Percentiles rank a stretch among this genome's conserved stretches.
Conservation (phyloP, 2,113 vertebrate genomes). For the Epinephelus fuscoguttatus region DNA sequence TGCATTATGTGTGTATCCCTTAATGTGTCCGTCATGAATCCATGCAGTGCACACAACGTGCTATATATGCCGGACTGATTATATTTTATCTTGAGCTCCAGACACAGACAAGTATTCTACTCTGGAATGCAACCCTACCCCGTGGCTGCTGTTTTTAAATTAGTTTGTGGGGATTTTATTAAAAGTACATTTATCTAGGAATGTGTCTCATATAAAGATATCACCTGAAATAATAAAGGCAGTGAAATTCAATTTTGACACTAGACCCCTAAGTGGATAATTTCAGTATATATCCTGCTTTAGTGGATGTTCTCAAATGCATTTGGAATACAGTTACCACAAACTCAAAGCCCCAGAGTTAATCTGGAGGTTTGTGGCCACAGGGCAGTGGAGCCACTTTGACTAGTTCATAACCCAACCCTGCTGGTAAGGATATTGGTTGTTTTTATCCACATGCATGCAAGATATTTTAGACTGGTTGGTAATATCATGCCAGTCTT, state of each 20-base stretch:
- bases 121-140: background rate
- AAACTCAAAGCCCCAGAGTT: background rate
- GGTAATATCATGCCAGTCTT: background rate
- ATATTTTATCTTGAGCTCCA: background rate
- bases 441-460: background rate
- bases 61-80: background rate
- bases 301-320: background rate
- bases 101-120: background rate
- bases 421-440: too few species aligned
- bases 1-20: background rate
- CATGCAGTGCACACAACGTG: background rate
- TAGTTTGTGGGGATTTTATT: background rate
- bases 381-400: background rate
- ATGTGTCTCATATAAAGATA: background rate
- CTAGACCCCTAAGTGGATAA: background rate
- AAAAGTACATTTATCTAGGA: background rate
- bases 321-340: background rate
- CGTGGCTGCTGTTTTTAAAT: background rate
- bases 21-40: background rate
- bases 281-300: background rate
- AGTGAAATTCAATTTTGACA: background rate
- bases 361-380: background rate
- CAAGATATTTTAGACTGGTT: background rate
- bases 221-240: background rate
- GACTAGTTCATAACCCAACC: too few species aligned